Evolutionary conservation across 2,797 vertebrate species (phyloP).

Genomic region (Danio choprae): DNA sequence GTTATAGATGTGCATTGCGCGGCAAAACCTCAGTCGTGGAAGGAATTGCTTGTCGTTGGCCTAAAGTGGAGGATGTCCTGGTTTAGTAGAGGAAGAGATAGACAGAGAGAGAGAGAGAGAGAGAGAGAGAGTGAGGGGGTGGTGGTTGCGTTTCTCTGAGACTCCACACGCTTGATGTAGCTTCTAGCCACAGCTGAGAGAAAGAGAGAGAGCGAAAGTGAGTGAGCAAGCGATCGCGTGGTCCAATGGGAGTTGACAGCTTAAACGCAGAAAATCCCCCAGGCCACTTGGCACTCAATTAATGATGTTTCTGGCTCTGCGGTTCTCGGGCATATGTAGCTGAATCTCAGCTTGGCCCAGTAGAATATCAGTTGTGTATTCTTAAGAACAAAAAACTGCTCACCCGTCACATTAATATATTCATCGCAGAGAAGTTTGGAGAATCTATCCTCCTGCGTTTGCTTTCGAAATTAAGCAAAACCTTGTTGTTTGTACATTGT

Average conservation of each 20-base stretch:
- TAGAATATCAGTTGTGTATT: constrained; percentile 69
- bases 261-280: constrained; percentile 83
- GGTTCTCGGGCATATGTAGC: constrained; percentile 78
- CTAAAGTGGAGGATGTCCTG: constrained; percentile 49
- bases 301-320: constrained; percentile 82
- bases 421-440: constrained; percentile 68
- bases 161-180: constrained; percentile 54
- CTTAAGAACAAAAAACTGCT: constrained; percentile 62
- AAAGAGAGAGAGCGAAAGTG: constrained; percentile 56
- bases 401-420: constrained; percentile 79
- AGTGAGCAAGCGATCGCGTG: constrained; percentile 60
- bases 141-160: constrained; percentile 63
- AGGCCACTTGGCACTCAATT: constrained; percentile 81
- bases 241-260: constrained; percentile 82
- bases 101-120: constrained; percentile 46
- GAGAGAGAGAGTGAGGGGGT: constrained; percentile 27
- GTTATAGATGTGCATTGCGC: not conserved
- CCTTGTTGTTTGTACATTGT: constrained; percentile 18
- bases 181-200: constrained; percentile 42
- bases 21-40: constrained; percentile 3
- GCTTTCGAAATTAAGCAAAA: constrained; percentile 42
- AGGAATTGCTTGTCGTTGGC: constrained; percentile 29
- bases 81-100: constrained; percentile 56
- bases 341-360: constrained; percentile 64
- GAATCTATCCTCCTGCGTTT: constrained; percentile 41